Conservation (phyloP, 2,113 vertebrate species). For the Daubentonia madagascariensis region DNA sequence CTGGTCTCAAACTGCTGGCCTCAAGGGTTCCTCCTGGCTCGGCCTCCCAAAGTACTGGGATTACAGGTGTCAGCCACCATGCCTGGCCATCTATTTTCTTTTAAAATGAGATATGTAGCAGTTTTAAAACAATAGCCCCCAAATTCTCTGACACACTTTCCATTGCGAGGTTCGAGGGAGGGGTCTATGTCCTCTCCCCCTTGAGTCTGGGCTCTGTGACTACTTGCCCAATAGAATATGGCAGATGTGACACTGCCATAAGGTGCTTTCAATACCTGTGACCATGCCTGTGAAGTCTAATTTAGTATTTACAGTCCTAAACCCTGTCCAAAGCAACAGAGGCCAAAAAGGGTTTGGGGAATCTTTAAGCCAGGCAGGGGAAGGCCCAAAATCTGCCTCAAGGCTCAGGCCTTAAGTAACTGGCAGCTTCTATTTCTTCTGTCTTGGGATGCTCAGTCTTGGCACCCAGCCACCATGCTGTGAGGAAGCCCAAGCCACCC, state of each 20-base stretch:
- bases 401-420: constrained; percentile 33
- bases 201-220: background rate
- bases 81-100: background rate
- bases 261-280: background rate
- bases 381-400: background rate
- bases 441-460: constrained; percentile 50
- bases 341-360: constrained; percentile 49
- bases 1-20: background rate
- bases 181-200: background rate
- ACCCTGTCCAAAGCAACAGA: background rate
- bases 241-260: background rate
- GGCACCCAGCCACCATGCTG: constrained; percentile 49
- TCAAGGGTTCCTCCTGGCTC: background rate
- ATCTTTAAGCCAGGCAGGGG: background rate
- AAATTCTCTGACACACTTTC: background rate
- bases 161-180: background rate
- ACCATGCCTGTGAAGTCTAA: background rate
- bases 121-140: constrained; percentile 35
- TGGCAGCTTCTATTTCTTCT: constrained; percentile 25
- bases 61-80: background rate
- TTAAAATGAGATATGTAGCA: background rate
- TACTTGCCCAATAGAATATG: background rate
- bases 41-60: background rate
- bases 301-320: background rate
- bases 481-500: constrained; percentile 59